Conservation (phyloP, 2,113 vertebrate genomes). For the Felis catus region F.catus_Fca126_mat1.0 CM031411.1:7431501-7432000, state of each 20-base stretch:
- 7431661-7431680: constrained; percentile 29
- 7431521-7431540: constrained; percentile 12
- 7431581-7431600: constrained; percentile 53
- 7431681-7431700: background rate
- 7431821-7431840: background rate
- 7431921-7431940: background rate
- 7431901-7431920: background rate
- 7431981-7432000: background rate
- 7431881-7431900: background rate
- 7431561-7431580: constrained; percentile 65
- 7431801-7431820: background rate
- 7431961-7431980: background rate
- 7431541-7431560: constrained; percentile 40
- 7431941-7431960: background rate
- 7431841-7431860: background rate
- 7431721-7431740: background rate
- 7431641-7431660: constrained; percentile 37
- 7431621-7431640: constrained; percentile 63
- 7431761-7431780: background rate
- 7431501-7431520: constrained; percentile 5
- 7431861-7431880: background rate
- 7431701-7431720: constrained; percentile 7
- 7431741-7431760: constrained; percentile 47
- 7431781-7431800: background rate
- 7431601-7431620: constrained; percentile 68